phyloP scores from a whole-genome alignment of 2,113 vertebrate species.

The Myrmophylax atrothorax region DNA sequence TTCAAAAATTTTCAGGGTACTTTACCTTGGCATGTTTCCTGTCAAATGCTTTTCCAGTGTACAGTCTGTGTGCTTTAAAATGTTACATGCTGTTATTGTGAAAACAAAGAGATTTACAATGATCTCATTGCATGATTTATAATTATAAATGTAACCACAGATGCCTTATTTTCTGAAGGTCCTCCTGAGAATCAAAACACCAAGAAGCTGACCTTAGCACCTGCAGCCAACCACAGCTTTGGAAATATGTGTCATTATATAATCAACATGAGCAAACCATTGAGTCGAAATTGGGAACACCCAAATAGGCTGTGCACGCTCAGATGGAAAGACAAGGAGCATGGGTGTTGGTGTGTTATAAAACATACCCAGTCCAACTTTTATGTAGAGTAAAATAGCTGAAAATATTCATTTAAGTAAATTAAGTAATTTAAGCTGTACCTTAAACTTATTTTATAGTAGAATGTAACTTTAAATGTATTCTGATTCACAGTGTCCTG shows the following conservation, averaged over 20 bases:
- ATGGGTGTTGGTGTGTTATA: background rate
- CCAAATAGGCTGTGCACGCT: constrained; percentile 8
- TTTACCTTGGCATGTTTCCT: background rate
- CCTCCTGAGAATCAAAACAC: constrained; percentile 28
- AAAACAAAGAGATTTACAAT: background rate
- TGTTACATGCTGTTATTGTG: background rate
- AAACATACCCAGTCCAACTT: background rate
- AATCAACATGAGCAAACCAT: constrained; percentile 58
- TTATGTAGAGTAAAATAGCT: background rate
- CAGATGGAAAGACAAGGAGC: background rate
- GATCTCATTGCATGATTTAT: constrained; percentile 35
- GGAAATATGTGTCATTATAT: constrained; percentile 52
- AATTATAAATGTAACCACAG: constrained; percentile 3
- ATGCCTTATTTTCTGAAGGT: constrained; percentile 39
- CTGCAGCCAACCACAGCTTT: constrained; percentile 33
- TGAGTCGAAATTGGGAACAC: constrained; percentile 49
- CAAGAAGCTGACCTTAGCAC: constrained; percentile 15
- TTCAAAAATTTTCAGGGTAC: background rate
- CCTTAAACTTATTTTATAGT: background rate
- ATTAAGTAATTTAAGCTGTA: background rate
- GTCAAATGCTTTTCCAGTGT: background rate
- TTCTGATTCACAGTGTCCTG: background rate
- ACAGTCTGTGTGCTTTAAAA: constrained; percentile 10
- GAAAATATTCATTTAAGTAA: background rate
- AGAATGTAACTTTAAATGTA: background rate